Percentiles rank a stretch among this genome's conserved stretches.
Conservation (phyloP, 2,888 invertebrate genomes). For the Aporophyla lueneburgensis region DNA sequence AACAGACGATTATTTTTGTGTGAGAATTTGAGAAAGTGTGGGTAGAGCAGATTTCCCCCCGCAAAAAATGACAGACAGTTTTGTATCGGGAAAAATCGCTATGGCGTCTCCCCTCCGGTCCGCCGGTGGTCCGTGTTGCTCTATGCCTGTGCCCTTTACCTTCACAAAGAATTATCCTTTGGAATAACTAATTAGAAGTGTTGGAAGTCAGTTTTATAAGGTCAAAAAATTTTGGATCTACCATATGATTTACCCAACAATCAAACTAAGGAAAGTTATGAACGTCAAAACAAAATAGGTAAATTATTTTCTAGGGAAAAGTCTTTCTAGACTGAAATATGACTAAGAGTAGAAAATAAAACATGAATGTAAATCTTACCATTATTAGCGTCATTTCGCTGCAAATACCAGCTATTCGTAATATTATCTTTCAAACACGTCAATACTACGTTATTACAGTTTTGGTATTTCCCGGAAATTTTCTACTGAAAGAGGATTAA, state of each 20-base stretch:
- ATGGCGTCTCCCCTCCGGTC: too few relatives aligned
- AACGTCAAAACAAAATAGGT: background rate
- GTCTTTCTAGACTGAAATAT: background rate
- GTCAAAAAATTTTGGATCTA: background rate
- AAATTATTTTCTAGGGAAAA: too few relatives aligned
- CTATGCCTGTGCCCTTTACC: background rate
- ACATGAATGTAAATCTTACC: background rate
- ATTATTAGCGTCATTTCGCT: too few relatives aligned
- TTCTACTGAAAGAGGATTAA: background rate
- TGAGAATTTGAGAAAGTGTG: too few relatives aligned
- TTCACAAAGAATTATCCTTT: background rate
- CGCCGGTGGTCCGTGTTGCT: too few relatives aligned
- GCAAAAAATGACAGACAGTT: too few relatives aligned
- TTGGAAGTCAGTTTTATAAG: background rate
- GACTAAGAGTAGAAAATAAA: background rate
- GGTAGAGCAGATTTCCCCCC: too few relatives aligned
- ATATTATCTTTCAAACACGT: background rate
- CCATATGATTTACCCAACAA: background rate
- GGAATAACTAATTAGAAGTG: background rate
- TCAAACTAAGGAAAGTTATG: background rate
- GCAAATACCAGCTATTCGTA: background rate
- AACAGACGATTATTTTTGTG: too few relatives aligned
- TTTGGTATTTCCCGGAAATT: background rate
- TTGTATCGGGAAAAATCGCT: too few relatives aligned
- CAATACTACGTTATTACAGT: background rate